Evolutionary conservation across 2,113 vertebrate genomes (phyloP), one percentile per base, ranked within the genome.

Genomic region (Corythornis vintsioides): DNA sequence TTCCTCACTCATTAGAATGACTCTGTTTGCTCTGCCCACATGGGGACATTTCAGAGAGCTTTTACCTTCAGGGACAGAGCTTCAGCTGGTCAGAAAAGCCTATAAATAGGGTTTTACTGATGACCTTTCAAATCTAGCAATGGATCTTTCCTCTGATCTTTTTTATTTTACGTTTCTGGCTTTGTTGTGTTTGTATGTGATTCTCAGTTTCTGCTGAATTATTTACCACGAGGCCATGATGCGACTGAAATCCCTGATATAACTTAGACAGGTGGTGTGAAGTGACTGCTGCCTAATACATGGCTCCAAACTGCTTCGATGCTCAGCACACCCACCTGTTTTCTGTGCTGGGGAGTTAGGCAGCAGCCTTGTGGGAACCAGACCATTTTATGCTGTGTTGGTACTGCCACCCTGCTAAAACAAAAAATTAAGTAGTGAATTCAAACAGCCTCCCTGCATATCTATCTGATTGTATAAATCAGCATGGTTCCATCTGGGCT

Each of bases 91-190:
- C 73, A 77, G 67, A 59, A 60, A 72, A 88, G 24, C 69, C 95
- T 88, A 93, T 94, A 96, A 91, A 95, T 89, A 92, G 87, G 60
- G 43, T 64, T 93, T 96, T 91, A 77, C 69, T 8, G 76, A 63
- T 78, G 86, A 78, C 70, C 89, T 93, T 66, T 76, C 28, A 66
- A 64, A 74, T 79, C 61, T 80, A 71, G 9, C 1, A 4, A 43
- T 24, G 50, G 67, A 82, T 79, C 80, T 92, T 90, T 73, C 66
- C 18, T 56, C 92, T 94, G 88, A 94, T 75, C 66, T 48, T 70
- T 73, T 78, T 85, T 85, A 83, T 91, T 78, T 89, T 92, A 82
- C 10, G 9, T 85, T 89, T 89, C 67, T 29, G 38, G 11, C 53
- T 88, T 86, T 87, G 66, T 63, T 85, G n/a, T 43, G 47, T 73